A percentile compares a stretch with the other conserved stretches of the same genome.
phyloP scores from a whole-genome alignment of 2,888 invertebrate species.

The Metallyticus violacea region DNA sequence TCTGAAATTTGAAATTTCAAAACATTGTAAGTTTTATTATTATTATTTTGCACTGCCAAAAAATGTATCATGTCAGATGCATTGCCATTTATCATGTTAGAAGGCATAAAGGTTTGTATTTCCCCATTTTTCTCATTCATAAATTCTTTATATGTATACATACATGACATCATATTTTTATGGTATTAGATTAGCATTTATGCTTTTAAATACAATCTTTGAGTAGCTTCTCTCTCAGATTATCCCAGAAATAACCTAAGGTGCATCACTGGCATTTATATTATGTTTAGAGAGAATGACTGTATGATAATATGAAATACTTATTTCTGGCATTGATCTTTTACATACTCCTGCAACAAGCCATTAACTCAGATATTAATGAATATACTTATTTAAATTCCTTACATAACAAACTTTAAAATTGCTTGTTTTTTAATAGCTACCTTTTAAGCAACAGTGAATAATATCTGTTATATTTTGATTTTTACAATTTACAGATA shows the following conservation, averaged over 20 bases:
- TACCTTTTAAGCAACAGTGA: background rate
- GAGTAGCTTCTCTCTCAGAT: background rate
- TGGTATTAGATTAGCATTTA: background rate
- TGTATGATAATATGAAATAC: too few relatives aligned
- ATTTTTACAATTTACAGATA: background rate
- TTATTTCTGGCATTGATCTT: background rate
- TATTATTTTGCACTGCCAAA: too few relatives aligned
- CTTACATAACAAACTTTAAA: background rate
- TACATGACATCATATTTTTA: too few relatives aligned
- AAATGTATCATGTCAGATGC: too few relatives aligned
- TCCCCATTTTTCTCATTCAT: too few relatives aligned
- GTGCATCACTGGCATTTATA: background rate
- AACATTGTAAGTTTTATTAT: too few relatives aligned
- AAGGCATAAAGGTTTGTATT: too few relatives aligned
- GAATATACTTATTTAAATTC: background rate
- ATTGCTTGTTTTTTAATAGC: too few relatives aligned
- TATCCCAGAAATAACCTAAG: background rate
- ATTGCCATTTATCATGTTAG: too few relatives aligned
- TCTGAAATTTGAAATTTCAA: too few relatives aligned
- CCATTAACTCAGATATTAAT: background rate
- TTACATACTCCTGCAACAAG: background rate
- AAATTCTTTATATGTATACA: too few relatives aligned
- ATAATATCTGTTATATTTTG: background rate
- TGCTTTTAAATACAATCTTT: background rate
- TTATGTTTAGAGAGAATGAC: too few relatives aligned